phyloP scores from a whole-genome alignment of 2,797 vertebrate genomes.

The Heteromormyrus szaboi region DNA sequence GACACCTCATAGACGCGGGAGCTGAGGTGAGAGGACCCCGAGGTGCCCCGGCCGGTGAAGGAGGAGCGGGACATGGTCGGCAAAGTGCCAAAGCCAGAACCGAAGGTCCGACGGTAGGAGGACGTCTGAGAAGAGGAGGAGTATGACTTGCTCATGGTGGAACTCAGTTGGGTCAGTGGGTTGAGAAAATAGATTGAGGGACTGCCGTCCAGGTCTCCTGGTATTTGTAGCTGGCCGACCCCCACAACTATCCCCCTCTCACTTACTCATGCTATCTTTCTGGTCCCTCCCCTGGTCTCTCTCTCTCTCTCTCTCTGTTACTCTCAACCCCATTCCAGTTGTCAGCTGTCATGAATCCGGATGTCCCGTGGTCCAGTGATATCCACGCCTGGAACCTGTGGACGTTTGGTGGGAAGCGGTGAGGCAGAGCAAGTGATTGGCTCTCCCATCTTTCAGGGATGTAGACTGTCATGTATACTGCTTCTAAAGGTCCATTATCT shows the following conservation, averaged over 20 bases:
- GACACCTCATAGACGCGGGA: slow-evolving; percentile 84
- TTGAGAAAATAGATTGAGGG: slow-evolving; percentile 35
- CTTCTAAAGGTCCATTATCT: neutral
- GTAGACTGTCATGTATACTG: neutral
- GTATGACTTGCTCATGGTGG: slow-evolving; percentile 67
- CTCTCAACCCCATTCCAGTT: neutral
- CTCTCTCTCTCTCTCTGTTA: neutral
- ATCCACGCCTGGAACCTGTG: neutral
- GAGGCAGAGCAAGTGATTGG: neutral
- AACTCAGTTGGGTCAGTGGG: slow-evolving; percentile 41
- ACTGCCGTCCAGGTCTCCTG: slow-evolving; percentile 13
- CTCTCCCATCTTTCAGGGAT: neutral
- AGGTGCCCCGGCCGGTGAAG: slow-evolving; percentile 60
- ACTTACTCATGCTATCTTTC: neutral
- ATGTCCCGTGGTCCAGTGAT: neutral
- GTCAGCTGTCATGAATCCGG: slow-evolving; percentile 3
- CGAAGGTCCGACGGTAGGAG: slow-evolving; percentile 78
- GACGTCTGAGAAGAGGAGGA: slow-evolving; percentile 76
- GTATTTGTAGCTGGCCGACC: slow-evolving; percentile 52
- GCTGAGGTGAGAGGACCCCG: slow-evolving; percentile 50
- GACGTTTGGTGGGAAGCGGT: neutral
- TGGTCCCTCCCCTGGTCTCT: neutral
- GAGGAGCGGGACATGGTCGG: slow-evolving; percentile 63
- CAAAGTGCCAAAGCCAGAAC: slow-evolving; percentile 52
- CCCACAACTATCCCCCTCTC: slow-evolving; percentile 25